Evolutionary conservation across 2,888 invertebrate genomes (phyloP), one percentile per base, ranked within the genome.

Genomic region (Pristionchus mayeri): DNA sequence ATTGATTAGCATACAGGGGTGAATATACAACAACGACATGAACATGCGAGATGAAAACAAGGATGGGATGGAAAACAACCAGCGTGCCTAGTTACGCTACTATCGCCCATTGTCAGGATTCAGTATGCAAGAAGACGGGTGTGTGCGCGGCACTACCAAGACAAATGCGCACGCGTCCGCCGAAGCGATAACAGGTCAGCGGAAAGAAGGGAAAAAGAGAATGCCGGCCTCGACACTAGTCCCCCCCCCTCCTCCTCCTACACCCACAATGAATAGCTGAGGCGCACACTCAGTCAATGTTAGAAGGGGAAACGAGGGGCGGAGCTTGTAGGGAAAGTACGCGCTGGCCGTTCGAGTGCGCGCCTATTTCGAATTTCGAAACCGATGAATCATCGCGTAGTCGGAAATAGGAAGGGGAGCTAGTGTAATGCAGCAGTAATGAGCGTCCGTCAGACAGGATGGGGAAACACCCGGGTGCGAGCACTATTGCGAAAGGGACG

Each of bases 251-350:
- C n/a, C n/a, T n/a, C n/a, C n/a, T n/a, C n/a, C n/a, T n/a, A n/a
- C n/a, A n/a, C n/a, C n/a, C 40, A 40, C 71, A 71, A 71, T 71
- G 71, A 71, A 71, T 71, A 71, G 71, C 71, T 71, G 71, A 71
- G 40, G 9, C 40, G 44, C 37, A 40, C 44, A 44, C 71, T 71
- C 40, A 40, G 21, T 71, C 71, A 71, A 63, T 34, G 63, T 30
- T 16, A 27, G 13, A 13, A n/a, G 71, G 24, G 40, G 37, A 44
- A 71, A 71, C 40, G 71, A 24, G 71, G 40, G 71, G 71, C 71
- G 71, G 71, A n/a, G 71, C 71, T 44, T 40, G 24, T 0, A 7
- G 24, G 16, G 24, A n/a, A 40, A 44, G 40, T 40, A 30, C 37
- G 71, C 40, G 71, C 30, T n/a, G 18, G 30, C 40, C 71, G 40